Evolutionary conservation across 2,797 vertebrate genomes (phyloP).

Genomic region (Cossypha dichroa): DNA sequence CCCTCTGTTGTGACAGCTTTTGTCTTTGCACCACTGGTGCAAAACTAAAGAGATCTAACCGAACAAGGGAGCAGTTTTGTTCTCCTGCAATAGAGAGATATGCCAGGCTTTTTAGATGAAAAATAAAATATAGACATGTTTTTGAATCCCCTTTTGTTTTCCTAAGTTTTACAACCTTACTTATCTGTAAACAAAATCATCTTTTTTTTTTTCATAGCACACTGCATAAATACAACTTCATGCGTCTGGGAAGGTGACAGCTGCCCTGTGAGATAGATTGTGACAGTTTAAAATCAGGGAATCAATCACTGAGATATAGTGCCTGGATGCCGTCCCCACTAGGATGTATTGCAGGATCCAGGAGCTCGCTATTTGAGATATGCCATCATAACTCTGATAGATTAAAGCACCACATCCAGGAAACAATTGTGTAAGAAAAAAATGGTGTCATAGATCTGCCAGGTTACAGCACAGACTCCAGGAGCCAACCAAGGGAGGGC

Average conservation of each 20-base stretch:
- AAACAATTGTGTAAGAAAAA: conserved; percentile 73
- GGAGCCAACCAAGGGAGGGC: conserved; percentile 63
- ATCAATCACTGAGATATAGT: conserved; percentile 78
- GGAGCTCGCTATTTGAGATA: conserved; percentile 78
- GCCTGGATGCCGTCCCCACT: conserved; percentile 34
- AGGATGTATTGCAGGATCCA: conserved; percentile 71
- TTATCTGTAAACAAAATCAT: conserved; percentile 75
- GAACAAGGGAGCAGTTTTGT: conserved; percentile 13
- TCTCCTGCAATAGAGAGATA: conserved; percentile 55
- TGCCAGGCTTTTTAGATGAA: conserved; percentile 37
- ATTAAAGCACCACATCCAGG: conserved; percentile 77
- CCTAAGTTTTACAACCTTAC: conserved; percentile 62
- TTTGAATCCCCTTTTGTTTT: conserved; percentile 67
- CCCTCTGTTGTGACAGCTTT: conserved; percentile 40
- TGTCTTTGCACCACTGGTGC: conserved; percentile 41
- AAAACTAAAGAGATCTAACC: conserved; percentile 44
- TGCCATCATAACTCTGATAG: conserved; percentile 78
- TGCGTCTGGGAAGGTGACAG: conserved; percentile 77
- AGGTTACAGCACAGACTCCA: conserved; percentile 65
- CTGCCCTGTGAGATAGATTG: conserved; percentile 74
- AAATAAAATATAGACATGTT: conserved; percentile 62
- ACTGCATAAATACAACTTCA: conserved; percentile 77
- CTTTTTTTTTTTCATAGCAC: conserved; percentile 34
- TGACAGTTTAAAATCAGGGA: conserved; percentile 76
- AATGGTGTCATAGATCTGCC: conserved; percentile 74